Evolutionary conservation across 2,888 invertebrate species (phyloP), one percentile per base, ranked within the genome.

Genomic region (Myopa tessellatipennis): DNA sequence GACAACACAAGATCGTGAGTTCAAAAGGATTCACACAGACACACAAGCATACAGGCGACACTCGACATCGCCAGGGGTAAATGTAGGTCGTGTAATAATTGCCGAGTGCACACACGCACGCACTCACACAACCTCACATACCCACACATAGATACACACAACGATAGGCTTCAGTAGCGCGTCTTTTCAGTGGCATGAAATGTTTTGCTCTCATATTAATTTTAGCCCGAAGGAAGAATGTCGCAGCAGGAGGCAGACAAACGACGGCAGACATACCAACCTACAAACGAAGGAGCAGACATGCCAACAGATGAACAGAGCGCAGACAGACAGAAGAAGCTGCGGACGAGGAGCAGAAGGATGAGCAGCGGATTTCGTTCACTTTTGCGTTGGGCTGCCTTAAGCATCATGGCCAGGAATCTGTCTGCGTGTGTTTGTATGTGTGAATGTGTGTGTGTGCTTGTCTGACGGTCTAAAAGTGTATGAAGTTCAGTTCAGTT

Each of bases 161-260:
- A n/a, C n/a, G 12, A 4, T 63, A 4, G n/a, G 52, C 3, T 34
- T 4, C 18, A 63, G 50, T 26, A 38, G 38, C 16, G 12, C 52
- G 60, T n/a, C 36, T 45, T 60, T 16, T 40, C 67, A 67, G 40
- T 67, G 67, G 16, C 40, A 67, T 40, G n/a, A 38, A 38, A n/a
- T 40, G 67, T 36, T 38, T 67, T n/a, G 67, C 40, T 40, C 36
- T 67, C 36, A 40, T 40, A 67, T 67, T 67, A 67, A 67, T 67
- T 40, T 67, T 5, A 67, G 67, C 40, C 67, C 36, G 40, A 36
- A 36, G 40, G 38, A 67, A 38, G n/a, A 40, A 40, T 40, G 40
- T 67, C 38, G 36, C 4, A 67, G 40, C 40, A 40, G 67, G 38
- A n/a, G n/a, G 14, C 67, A 36, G n/a, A 16, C 67, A 40, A 6